phyloP scores from a whole-genome alignment of 1,140 invertebrate species.

The Aphelinus certus region DNA sequence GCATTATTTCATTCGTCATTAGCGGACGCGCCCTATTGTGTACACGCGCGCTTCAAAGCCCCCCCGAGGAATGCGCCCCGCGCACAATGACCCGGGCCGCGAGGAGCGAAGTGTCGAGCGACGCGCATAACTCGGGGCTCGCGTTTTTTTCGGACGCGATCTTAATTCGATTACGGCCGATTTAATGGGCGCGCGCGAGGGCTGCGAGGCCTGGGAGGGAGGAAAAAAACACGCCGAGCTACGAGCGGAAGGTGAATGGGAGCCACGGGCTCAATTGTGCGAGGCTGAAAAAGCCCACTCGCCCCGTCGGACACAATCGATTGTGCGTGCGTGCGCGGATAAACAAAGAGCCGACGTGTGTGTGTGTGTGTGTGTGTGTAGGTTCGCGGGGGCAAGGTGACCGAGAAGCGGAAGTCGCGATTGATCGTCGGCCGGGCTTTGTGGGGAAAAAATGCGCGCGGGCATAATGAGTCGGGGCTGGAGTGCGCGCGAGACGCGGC shows the following conservation, averaged over 20 bases:
- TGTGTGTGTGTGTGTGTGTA: constrained; percentile 16
- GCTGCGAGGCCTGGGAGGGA: neutral
- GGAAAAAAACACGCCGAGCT: neutral
- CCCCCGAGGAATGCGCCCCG: neutral
- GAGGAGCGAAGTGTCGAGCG: constrained; percentile 8
- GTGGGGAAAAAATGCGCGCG: constrained; percentile 20
- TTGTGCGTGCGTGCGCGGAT: neutral
- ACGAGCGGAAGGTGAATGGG: constrained; percentile 3
- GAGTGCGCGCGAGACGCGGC: neutral
- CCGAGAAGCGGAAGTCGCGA: constrained; percentile 40
- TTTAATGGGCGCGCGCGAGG: constrained; percentile 4
- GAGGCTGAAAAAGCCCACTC: constrained; percentile 41
- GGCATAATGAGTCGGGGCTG: neutral
- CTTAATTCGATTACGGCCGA: constrained; percentile 36
- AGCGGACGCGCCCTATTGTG: constrained; percentile 17
- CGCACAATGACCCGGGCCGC: neutral
- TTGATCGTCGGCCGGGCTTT: constrained; percentile 39
- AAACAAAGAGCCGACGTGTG: constrained; percentile 20
- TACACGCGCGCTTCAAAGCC: too few species aligned
- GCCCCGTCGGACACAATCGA: constrained; percentile 15
- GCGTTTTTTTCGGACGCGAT: constrained; percentile 26
- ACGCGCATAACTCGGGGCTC: neutral
- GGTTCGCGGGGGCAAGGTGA: constrained; percentile 33
- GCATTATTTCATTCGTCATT: constrained; percentile 29
- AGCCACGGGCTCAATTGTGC: constrained; percentile 12